A percentile compares a stretch with the other conserved stretches of the same genome.
Evolutionary conservation across 2,113 vertebrate genomes (phyloP).

Genomic region (Hippocampus abdominalis): DNA sequence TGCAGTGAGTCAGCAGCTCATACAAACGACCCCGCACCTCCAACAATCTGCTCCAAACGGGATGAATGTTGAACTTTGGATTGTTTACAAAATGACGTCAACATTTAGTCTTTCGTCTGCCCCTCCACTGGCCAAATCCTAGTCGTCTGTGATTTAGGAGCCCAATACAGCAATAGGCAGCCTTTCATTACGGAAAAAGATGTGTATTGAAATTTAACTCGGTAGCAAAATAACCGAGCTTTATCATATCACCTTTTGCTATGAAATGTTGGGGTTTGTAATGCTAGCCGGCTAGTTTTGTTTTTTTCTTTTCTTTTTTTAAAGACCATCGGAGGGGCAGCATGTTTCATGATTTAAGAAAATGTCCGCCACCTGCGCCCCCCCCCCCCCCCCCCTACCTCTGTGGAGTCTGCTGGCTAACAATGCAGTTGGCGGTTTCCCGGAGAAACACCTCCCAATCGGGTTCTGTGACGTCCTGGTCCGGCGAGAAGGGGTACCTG

Average conservation of each 20-base stretch:
- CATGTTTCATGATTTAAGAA: background rate
- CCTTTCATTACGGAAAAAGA: too few relatives aligned
- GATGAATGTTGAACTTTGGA: background rate
- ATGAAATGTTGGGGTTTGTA: too few relatives aligned
- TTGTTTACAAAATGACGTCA: background rate
- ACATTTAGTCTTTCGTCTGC: background rate
- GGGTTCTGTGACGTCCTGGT: constrained; percentile 90
- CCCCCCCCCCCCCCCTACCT: constrained; percentile 68
- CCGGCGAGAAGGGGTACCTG: constrained; percentile 89
- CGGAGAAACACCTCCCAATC: constrained; percentile 97
- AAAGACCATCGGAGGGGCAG: background rate
- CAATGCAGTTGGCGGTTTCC: constrained; percentile 91
- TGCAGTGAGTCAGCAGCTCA: constrained; percentile 94
- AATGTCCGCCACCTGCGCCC: background rate
- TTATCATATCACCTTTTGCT: background rate
- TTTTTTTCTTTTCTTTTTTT: too few relatives aligned
- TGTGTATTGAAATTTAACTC: too few relatives aligned
- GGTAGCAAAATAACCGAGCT: background rate
- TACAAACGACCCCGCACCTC: constrained; percentile 92
- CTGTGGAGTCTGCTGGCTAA: constrained; percentile 92
- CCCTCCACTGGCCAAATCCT: background rate
- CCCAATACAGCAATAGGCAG: background rate
- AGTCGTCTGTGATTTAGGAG: background rate
- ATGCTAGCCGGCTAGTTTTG: background rate
- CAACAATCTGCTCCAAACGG: constrained; percentile 75